Evolutionary conservation across 1,140 invertebrate genomes (phyloP), one percentile per base, ranked within the genome.

Genomic region (Drosophila pseudoananassae): DNA sequence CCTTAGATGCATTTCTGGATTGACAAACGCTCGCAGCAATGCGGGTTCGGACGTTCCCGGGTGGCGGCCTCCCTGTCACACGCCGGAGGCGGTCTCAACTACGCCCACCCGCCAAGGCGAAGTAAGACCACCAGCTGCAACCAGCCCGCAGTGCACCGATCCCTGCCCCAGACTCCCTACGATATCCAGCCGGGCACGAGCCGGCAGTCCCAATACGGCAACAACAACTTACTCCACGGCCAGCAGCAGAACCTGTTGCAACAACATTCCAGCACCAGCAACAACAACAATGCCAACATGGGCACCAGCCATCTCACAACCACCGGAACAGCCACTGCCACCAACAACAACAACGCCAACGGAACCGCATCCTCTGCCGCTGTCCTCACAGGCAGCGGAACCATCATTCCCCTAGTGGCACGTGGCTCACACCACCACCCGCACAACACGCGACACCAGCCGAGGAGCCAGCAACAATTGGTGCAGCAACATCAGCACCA

Each of bases 1-100:
- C 2, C 47, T 58, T 20, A 29, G 7, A 95, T 95, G 94, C 94
- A 95, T 94, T 95, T 95, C 92, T 95, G 94, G 94, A 95, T 95
- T 90, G 94, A 95, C 88, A 95, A 95, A 92, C 93, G 94, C 53
- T 95, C 94, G 87, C 94, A 95, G 92, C 90, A 92, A 76, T 95
- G 94, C 90, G 93, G 94, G 33, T 95, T 95, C 87, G 94, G 93
- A 69, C 93, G 94, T 71, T 90, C 91, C 8, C 88, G 91, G 14
- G 91, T 92, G 29, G 91, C 91, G 15, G 91, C 91, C 45, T 92
- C 91, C 4, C 49, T 92, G 29, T 91, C 90, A 8, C 89, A 89
- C 51, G 89, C 84, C 25, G 92, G 82, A 38, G 90, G 69, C 15
- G 91, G 91, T 1, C 75, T 92, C 20, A 90, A 88, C 74, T 92